Evolutionary conservation across 2,888 invertebrate genomes (phyloP), one percentile per base, ranked within the genome.

Genomic region (Drosophila leonis): DNA sequence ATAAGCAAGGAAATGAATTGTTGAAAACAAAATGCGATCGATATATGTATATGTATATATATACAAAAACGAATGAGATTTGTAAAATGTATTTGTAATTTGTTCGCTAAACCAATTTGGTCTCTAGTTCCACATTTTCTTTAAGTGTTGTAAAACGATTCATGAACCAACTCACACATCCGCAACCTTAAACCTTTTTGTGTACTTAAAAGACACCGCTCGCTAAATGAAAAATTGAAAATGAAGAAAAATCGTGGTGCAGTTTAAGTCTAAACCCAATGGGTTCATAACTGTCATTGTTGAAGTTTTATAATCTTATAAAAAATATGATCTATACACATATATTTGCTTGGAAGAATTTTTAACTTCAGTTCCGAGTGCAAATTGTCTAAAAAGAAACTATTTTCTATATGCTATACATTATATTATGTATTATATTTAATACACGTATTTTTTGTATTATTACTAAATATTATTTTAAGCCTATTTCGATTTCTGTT

Each of bases 261-360:
- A 68, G 68, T 68, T 79, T 75, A 91, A 90, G 88, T 88, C 90
- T 92, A 93, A 93, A 92, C 92, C 93, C 93, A 93, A 93, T 93
- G 93, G 93, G 93, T 93, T 93, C 92, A 92, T 91, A 87, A 83
- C 82, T 87, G 83, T 88, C 59, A 78, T 83, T 84, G 73, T 84
- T 88, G 80, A 87, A 75, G 65, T 82, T 87, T 74, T 83, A 54
- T 70, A 74, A 72, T 75, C 66, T 59, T 78, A 57, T 75, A 44
- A 59, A 51, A 31, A 29, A 29, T 12, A 31, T 18, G 1, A 18
- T n/a, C 10, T 24, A 46, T 9, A 46, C 39, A 57, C 24, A 49
- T 55, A 18, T 52, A 54, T 56, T 56, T 33, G 33, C 44, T 57
- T 62, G 56, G 46, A 63, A 31, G 20, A 39, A 18, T 35, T 35